A percentile compares a stretch with the other conserved stretches of the same genome.
These are phyloP conservation scores for Hemiscyllium ocellatum DNA, from an alignment of 2,113 vertebrate species.

Conservation along the genomic window DNA sequence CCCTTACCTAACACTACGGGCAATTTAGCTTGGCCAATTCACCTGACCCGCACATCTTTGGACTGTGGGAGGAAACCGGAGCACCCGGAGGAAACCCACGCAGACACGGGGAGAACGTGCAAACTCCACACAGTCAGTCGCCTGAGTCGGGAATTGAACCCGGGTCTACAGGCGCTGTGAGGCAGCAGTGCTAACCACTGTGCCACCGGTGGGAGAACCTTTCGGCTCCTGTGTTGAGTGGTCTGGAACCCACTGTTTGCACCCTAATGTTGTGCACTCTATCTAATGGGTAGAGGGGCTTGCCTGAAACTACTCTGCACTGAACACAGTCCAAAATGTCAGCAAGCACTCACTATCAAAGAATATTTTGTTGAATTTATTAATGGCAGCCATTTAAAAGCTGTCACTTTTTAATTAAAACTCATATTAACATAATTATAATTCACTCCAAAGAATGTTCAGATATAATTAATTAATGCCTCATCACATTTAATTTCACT, in stretches of 20 bases:
- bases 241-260: not conserved
- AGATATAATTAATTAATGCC: conserved; percentile 1
- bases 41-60: too few species aligned
- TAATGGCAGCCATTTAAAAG: not conserved
- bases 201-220: not conserved
- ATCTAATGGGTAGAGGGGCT: not conserved
- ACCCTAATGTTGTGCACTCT: not conserved
- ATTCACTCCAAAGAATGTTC: not conserved
- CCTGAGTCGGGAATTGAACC: too few species aligned
- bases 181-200: too few species aligned
- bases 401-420: conserved; percentile 2
- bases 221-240: not conserved
- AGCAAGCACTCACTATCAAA: not conserved
- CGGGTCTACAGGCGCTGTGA: too few species aligned
- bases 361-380: not conserved
- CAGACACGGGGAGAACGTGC: too few species aligned
- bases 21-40: too few species aligned
- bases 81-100: too few species aligned
- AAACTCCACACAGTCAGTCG: too few species aligned
- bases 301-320: not conserved
- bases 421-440: conserved; percentile 8
- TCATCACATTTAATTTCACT: not conserved
- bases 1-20: too few species aligned
- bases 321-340: not conserved
- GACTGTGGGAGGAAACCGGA: too few species aligned